Evolutionary conservation across 1,140 invertebrate genomes (phyloP).

Genomic region (Frieseomelitta varia): DNA sequence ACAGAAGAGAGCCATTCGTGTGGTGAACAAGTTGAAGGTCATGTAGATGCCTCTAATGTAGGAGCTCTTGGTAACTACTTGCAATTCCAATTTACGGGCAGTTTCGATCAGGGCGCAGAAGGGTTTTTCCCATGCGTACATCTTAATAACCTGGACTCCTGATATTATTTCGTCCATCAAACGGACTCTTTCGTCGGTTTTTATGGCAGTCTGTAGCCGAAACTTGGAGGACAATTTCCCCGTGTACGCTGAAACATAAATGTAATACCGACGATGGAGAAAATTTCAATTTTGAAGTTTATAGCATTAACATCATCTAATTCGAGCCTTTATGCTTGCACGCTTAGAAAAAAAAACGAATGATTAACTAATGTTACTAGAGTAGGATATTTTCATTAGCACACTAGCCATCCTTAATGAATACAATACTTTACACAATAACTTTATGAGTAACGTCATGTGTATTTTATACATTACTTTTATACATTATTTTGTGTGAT

Average conservation of each 20-base stretch:
- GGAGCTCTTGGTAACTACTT: constrained; percentile 85
- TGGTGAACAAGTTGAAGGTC: constrained; percentile 87
- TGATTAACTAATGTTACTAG: too few relatives aligned
- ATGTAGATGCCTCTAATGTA: constrained; percentile 88
- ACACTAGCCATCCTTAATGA: too few relatives aligned
- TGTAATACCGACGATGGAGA: not conserved
- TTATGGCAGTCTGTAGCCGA: constrained; percentile 84
- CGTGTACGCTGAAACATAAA: constrained; percentile 82
- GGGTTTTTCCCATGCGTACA: constrained; percentile 91
- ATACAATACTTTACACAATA: too few relatives aligned
- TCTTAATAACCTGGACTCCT: constrained; percentile 90
- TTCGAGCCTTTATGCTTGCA: not conserved
- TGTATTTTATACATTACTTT: too few relatives aligned
- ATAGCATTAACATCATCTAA: too few relatives aligned
- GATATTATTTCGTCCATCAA: constrained; percentile 91
- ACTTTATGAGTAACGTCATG: too few relatives aligned
- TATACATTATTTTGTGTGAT: not conserved
- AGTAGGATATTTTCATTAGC: too few relatives aligned
- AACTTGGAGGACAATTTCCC: constrained; percentile 86
- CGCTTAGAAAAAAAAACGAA: not conserved
- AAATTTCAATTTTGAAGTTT: not conserved
- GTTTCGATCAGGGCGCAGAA: constrained; percentile 85
- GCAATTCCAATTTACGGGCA: constrained; percentile 85
- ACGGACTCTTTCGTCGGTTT: constrained; percentile 89
- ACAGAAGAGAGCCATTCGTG: constrained; percentile 86